phyloP scores from a whole-genome alignment of 2,113 vertebrate genomes.

The Lophotis ruficrista region DNA sequence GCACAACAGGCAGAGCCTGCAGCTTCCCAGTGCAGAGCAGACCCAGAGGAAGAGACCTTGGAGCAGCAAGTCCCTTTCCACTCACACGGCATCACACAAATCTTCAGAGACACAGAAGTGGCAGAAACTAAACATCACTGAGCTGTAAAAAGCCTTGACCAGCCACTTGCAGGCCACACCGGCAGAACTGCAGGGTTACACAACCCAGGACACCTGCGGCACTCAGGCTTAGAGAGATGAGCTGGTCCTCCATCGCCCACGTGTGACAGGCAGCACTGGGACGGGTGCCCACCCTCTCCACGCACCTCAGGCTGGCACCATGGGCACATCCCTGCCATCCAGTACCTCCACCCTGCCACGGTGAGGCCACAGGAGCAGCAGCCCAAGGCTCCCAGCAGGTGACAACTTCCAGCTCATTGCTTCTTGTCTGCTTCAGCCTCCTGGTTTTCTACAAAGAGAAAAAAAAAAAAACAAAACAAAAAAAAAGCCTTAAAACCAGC shows the following conservation, averaged over 20 bases:
- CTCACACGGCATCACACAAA: not conserved
- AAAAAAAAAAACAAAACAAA: not conserved
- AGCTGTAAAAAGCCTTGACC: not conserved
- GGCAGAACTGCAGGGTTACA: not conserved
- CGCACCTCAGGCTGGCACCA: not conserved
- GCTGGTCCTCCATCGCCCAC: not conserved
- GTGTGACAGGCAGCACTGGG: rapidly evolving
- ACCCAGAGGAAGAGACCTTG: not conserved
- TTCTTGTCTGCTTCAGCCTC: not conserved
- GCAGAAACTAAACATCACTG: not conserved
- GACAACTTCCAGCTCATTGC: not conserved
- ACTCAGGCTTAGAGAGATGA: not conserved
- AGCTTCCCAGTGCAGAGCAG: not conserved
- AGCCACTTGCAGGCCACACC: not conserved
- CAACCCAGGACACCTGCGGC: not conserved
- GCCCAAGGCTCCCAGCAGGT: too few species aligned
- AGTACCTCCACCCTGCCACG: not conserved
- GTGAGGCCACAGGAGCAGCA: not conserved
- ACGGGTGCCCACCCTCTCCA: not conserved
- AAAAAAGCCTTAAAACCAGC: not conserved
- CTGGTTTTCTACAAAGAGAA: not conserved
- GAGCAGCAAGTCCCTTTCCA: not conserved
- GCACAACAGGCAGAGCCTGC: not conserved
- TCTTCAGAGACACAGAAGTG: not conserved
- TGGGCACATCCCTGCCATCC: not conserved